Conservation (phyloP, 1,140 invertebrate species). For the Nasonia vitripennis region DNA sequence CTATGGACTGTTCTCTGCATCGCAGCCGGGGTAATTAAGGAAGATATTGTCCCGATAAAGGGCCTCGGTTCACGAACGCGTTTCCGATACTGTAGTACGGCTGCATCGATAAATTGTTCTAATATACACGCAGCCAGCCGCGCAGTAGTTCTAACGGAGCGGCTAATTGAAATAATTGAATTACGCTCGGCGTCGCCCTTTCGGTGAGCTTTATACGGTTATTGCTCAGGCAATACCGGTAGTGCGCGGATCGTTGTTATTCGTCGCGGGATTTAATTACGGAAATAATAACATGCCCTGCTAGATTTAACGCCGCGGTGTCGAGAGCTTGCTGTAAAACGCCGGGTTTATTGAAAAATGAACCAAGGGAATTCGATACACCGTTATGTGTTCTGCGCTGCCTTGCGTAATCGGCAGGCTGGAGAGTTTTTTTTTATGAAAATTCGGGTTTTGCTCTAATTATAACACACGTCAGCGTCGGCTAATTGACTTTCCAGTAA, state of each 20-base stretch:
- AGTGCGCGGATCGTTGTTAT: background rate
- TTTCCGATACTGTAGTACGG: too few relatives aligned
- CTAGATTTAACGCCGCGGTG: background rate
- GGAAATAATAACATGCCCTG: background rate
- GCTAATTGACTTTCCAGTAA: too few relatives aligned
- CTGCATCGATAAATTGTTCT: too few relatives aligned
- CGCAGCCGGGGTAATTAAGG: background rate
- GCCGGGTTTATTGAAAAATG: background rate
- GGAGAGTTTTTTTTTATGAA: too few relatives aligned
- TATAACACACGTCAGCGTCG: too few relatives aligned
- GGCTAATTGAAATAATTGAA: too few relatives aligned
- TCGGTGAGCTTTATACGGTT: background rate
- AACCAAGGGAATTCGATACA: background rate
- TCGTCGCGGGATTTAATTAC: background rate
- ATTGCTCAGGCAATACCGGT: background rate
- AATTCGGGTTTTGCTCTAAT: too few relatives aligned
- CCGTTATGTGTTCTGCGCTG: background rate
- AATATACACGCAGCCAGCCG: too few relatives aligned
- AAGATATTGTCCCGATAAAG: background rate
- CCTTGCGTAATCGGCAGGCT: background rate
- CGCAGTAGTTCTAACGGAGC: too few relatives aligned
- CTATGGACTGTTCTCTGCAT: too few relatives aligned
- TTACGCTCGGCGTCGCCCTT: too few relatives aligned
- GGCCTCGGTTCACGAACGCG: too few relatives aligned
- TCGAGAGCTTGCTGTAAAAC: background rate